Base-by-base conservation (phyloP, 2,888 invertebrate genomes). In the Leptarthrus brevirostris region DNA sequence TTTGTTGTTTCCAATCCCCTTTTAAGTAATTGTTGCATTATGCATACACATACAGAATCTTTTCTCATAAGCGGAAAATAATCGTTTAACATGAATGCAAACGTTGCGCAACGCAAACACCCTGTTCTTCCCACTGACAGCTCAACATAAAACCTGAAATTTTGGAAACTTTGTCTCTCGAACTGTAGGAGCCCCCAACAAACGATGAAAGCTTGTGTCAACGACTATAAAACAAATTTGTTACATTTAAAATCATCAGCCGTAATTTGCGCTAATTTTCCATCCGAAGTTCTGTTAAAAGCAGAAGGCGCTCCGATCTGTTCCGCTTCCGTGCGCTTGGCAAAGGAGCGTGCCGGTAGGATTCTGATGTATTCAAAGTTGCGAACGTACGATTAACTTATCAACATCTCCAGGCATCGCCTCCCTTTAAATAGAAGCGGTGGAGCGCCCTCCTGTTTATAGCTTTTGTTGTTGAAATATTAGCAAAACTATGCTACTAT, bases 241-340 rank as follows among this genome's bases (percentile, higher is more conserved):
- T 18, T 26, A 58, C 34, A 34, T 18, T 30, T 30, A 58, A 58
- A 58, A 58, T 58, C 56, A 58, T 36, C 18, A 54, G 54, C n/a
- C 34, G 16, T 36, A 58, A 58, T 58, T 58, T 58, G 16, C 20
- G 36, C 16, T 58, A 58, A 36, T 36, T 58, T 56, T 58, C 58
- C 36, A 34, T 34, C 18, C 22, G n/a, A 40, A 58, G 20, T 30
- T 58, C 16, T 20, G 8, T 16, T 40, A 6, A 20, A 58, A 26
- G n/a, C n/a, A n/a, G n/a, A n/a, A n/a, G 30, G 1, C 30, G 30
- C 30, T 30, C 30, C 30, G 30, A 4, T 30, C n/a, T 12, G n/a
- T 40, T 40, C 40, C n/a, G 12, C 1, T 12, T 12, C 12, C 40
- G 40, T 40, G 22, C 10, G 36, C 36, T 16, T 26, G 2, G 58